These are phyloP conservation scores for Nixonia krombeini DNA, from an alignment of 1,140 invertebrate species.

Conservation along the genomic window DNA sequence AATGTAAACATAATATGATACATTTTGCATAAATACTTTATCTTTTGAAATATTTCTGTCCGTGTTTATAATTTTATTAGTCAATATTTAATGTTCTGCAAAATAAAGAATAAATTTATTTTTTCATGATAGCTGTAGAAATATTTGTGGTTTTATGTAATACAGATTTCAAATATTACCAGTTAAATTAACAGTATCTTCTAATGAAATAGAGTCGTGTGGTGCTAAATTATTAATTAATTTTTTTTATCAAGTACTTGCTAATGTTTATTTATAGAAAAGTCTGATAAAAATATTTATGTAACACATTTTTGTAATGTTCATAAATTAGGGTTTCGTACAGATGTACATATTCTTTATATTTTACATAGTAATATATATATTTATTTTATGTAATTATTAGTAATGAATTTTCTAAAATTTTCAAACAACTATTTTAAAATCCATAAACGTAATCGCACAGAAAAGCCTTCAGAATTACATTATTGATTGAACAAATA, in stretches of 20 bases:
- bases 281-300: not conserved
- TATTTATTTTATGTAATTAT: not conserved
- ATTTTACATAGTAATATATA: not conserved
- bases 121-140: too few species aligned
- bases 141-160: too few species aligned
- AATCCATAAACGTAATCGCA: too few species aligned
- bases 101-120: too few species aligned
- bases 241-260: not conserved
- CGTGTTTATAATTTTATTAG: too few species aligned
- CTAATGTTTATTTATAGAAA: not conserved
- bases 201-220: not conserved
- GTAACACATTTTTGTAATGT: too few species aligned
- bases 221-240: not conserved
- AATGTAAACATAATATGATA: too few species aligned
- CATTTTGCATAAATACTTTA: too few species aligned
- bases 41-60: too few species aligned
- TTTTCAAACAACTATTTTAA: not conserved
- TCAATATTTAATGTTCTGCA: too few species aligned
- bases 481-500: too few species aligned
- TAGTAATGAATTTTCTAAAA: not conserved
- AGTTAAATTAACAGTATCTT: not conserved
- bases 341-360: not conserved
- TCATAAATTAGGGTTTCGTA: not conserved
- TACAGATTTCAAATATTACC: constrained; percentile 1
- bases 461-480: too few species aligned